phyloP scores from a whole-genome alignment of 2,888 invertebrate genomes.

The Amiota communis region DNA sequence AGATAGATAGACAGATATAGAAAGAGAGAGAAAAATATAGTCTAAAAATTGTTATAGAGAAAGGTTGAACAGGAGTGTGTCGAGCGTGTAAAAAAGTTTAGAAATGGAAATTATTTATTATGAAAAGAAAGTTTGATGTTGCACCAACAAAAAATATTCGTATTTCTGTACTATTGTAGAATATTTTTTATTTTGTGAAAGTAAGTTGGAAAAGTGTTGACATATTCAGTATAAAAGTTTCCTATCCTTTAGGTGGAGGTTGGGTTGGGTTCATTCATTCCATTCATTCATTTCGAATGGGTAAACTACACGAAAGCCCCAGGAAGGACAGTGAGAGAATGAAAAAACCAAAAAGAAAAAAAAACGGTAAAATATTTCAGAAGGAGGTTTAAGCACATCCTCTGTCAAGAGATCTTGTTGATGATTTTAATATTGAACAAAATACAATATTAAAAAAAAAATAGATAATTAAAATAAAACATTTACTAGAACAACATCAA shows the following conservation, averaged over 20 bases:
- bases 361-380: no score
- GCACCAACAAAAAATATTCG: background rate
- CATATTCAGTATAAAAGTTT: background rate
- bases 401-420: background rate
- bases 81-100: background rate
- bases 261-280: no score
- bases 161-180: background rate
- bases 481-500: no score
- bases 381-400: no score
- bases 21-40: background rate
- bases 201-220: background rate
- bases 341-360: no score
- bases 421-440: background rate
- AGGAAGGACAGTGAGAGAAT: no score
- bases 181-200: background rate
- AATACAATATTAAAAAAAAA: background rate
- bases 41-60: slow-evolving; percentile 29
- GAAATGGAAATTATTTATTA: background rate
- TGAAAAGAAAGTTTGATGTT: background rate
- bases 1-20: slow-evolving; percentile 5
- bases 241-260: background rate
- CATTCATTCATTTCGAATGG: no score
- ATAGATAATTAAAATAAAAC: no score
- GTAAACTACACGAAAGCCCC: no score
- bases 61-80: slow-evolving; percentile 34